Conservation (phyloP, 2,113 vertebrate species). For the Uria lomvia region DNA sequence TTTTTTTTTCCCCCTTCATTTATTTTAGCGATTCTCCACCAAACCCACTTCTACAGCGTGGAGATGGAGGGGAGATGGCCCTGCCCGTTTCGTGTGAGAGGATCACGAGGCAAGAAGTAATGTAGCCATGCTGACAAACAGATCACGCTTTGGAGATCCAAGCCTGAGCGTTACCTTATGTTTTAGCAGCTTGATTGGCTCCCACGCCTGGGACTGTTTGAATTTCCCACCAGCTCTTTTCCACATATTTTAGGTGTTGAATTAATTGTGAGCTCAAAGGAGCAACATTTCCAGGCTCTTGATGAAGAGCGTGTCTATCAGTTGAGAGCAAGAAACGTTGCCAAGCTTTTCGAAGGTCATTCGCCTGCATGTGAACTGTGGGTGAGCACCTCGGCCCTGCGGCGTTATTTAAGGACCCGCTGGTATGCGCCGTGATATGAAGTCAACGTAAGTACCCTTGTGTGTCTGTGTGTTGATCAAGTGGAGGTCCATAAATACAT, state of each 20-base stretch:
- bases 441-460: not conserved
- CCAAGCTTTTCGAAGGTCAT: not conserved
- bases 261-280: not conserved
- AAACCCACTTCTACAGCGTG: not conserved
- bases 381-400: not conserved
- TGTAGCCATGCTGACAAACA: not conserved
- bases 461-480: not conserved
- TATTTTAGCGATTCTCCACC: not conserved
- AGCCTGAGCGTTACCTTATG: constrained; percentile 19
- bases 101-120: not conserved
- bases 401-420: constrained; percentile 8
- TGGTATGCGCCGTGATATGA: not conserved
- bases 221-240: constrained; percentile 19
- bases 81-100: not conserved
- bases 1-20: not conserved
- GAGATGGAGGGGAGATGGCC: not conserved
- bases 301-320: not conserved
- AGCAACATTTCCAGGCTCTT: not conserved
- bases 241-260: constrained; percentile 17
- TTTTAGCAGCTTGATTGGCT: not conserved
- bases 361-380: not conserved
- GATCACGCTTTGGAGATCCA: not conserved
- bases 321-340: constrained; percentile 10
- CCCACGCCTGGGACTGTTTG: not conserved
- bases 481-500: constrained; percentile 11